Evolutionary conservation across 92 coral and sea anemone genomes (phyloP).

Genomic region (Heliopora coerulea): DNA sequence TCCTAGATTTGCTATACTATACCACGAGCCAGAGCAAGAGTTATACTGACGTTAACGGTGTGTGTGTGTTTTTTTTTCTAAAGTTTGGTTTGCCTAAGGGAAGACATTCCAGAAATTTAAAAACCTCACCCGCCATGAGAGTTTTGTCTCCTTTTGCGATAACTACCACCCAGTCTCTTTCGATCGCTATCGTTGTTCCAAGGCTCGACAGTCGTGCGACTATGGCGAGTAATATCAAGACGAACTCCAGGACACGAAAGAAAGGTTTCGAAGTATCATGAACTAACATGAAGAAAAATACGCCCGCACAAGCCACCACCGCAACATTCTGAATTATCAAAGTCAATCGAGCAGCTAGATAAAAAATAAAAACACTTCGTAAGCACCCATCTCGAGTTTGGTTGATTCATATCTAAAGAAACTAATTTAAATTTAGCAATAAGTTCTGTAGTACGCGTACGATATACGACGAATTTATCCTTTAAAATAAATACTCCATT

Average conservation of each 20-base stretch:
- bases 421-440: too few relatives aligned
- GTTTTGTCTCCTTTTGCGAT: conserved; percentile 68
- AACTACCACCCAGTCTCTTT: conserved; percentile 97
- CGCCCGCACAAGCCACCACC: conserved; percentile 74
- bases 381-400: background rate
- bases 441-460: too few relatives aligned
- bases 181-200: conserved; percentile 94
- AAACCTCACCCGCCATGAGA: conserved; percentile 80
- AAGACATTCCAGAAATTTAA: too few relatives aligned
- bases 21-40: too few relatives aligned
- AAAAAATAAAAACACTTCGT: background rate
- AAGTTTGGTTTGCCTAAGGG: too few relatives aligned
- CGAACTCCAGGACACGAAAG: conserved; percentile 52
- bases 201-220: conserved; percentile 84
- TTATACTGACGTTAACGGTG: too few relatives aligned
- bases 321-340: conserved; percentile 84
- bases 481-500: too few relatives aligned
- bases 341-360: conserved; percentile 77
- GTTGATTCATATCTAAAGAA: too few relatives aligned
- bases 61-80: too few relatives aligned
- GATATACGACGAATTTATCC: too few relatives aligned
- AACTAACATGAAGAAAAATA: conserved; percentile 62
- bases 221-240: conserved; percentile 71
- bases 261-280: conserved; percentile 44
- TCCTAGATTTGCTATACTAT: too few relatives aligned